Percentiles rank a stretch among this genome's conserved stretches.
Conservation (phyloP, 2,797 vertebrate species). For the Labeo calbasu region DNA sequence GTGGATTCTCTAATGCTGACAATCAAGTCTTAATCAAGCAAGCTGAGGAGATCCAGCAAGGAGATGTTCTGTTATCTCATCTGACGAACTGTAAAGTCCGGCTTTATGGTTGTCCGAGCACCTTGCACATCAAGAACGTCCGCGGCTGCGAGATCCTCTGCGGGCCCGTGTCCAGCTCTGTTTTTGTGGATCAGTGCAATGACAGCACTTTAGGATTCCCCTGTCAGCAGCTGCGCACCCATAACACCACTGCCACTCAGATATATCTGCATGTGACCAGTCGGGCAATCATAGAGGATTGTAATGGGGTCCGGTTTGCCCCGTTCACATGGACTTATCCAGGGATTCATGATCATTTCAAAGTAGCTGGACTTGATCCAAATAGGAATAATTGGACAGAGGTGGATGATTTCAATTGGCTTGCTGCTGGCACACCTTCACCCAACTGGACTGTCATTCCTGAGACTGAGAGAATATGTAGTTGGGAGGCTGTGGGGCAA, state of each 20-base stretch:
- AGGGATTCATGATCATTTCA: conserved; percentile 82
- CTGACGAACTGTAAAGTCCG: conserved; percentile 86
- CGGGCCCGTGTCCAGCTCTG: conserved; percentile 91
- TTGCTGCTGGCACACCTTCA: conserved; percentile 81
- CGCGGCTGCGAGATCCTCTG: conserved; percentile 86
- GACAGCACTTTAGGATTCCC: conserved; percentile 82
- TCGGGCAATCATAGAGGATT: conserved; percentile 91
- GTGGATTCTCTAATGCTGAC: conserved; percentile 80
- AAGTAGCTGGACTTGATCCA: conserved; percentile 81
- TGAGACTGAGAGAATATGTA: conserved; percentile 78
- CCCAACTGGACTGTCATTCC: conserved; percentile 94
- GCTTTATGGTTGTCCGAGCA: conserved; percentile 88
- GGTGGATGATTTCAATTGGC: conserved; percentile 97
- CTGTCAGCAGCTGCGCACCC: conserved; percentile 94
- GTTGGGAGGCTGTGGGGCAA: conserved; percentile 73
- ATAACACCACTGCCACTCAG: conserved; percentile 79
- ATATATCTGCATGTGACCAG: conserved; percentile 93
- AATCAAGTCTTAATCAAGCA: conserved; percentile 75
- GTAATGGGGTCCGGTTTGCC: conserved; percentile 81
- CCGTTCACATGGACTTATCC: conserved; percentile 90
- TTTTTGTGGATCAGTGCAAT: conserved; percentile 86
- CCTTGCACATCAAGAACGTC: conserved; percentile 86
- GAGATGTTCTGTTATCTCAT: conserved; percentile 82
- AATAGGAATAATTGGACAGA: conserved; percentile 86
- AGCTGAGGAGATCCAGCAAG: conserved; percentile 81